These are phyloP conservation scores for Ploceus nigricollis DNA, from an alignment of 2,113 vertebrate genomes.

Conservation along the genomic window DNA sequence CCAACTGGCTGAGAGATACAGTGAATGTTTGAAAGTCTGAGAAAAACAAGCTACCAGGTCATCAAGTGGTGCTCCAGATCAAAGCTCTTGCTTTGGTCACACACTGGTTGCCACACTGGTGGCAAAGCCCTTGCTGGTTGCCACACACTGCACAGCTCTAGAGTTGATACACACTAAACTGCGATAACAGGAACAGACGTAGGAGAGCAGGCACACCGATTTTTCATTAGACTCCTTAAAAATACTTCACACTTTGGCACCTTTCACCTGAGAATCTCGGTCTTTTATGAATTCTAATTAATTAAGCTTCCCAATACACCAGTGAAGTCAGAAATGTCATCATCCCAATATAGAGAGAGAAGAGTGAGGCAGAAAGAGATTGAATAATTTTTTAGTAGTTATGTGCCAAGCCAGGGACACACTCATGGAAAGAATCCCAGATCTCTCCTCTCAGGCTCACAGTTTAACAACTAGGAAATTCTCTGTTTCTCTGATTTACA, in stretches of 20 bases:
- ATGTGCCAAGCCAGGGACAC: neutral
- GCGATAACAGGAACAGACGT: neutral
- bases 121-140: neutral
- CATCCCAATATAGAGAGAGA: neutral
- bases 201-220: neutral
- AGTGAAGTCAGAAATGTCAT: constrained; percentile 12
- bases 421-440: neutral
- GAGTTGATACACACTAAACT: neutral
- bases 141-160: neutral
- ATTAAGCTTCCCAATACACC: constrained; percentile 40
- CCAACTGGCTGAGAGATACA: neutral
- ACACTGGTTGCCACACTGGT: neutral
- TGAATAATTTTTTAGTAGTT: constrained; percentile 21
- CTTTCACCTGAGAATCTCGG: neutral
- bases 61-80: neutral
- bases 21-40: neutral
- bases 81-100: neutral
- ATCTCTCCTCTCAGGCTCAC: neutral
- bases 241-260: constrained; percentile 19
- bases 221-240: constrained; percentile 17
- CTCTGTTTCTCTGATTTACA: constrained; percentile 43
- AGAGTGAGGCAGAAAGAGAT: constrained; percentile 5
- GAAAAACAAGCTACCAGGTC: neutral
- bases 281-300: constrained; percentile 36
- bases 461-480: constrained; percentile 28